Conservation (phyloP, 2,113 vertebrate species). For the Phyllostomus hastatus region DNA sequence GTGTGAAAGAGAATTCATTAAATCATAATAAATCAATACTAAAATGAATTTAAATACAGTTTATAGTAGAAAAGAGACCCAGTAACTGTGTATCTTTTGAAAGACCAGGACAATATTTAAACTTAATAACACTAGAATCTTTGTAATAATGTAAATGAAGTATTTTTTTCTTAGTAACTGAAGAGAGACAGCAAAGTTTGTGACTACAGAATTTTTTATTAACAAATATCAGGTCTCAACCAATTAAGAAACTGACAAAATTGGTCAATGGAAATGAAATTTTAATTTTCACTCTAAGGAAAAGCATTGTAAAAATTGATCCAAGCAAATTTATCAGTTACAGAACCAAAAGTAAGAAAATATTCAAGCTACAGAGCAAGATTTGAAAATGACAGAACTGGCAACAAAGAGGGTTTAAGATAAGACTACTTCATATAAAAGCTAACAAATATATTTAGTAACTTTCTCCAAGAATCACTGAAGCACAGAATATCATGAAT, state of each 20-base stretch:
- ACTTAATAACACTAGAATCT: neutral
- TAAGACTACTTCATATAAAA: conserved; percentile 35
- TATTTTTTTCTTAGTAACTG: neutral
- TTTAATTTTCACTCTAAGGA: conserved; percentile 37
- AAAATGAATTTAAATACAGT: conserved; percentile 32
- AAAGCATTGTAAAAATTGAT: conserved; percentile 33
- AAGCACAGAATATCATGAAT: conserved; percentile 35
- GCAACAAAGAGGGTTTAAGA: conserved; percentile 15
- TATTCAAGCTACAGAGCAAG: conserved; percentile 15
- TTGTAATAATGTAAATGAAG: neutral
- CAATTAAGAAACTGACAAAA: conserved; percentile 29
- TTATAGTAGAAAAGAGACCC: neutral
- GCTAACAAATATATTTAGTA: conserved; percentile 34
- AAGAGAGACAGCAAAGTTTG: neutral
- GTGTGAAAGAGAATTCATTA: conserved; percentile 26
- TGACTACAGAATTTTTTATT: conserved; percentile 7
- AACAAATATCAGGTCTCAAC: conserved; percentile 1
- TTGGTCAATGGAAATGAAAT: neutral
- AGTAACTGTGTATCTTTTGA: neutral
- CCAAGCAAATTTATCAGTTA: conserved; percentile 8
- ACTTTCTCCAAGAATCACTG: conserved; percentile 5
- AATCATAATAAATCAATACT: neutral
- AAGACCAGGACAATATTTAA: neutral
- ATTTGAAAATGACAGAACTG: conserved; percentile 12
- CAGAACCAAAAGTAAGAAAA: conserved; percentile 37